Conservation (phyloP, 2,888 invertebrate genomes). For the Eilema caniola region DNA sequence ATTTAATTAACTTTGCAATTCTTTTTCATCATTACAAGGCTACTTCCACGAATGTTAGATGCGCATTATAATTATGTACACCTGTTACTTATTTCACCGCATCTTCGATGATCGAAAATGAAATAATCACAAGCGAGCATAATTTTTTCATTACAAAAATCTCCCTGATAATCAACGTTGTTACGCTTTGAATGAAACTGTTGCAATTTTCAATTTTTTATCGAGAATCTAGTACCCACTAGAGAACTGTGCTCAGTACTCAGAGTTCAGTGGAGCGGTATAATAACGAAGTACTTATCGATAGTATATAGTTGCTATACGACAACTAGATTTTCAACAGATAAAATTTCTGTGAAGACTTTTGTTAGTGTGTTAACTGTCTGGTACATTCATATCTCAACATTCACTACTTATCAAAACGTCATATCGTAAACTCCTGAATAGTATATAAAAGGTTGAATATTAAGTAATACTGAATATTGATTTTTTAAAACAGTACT, state of each 20-base stretch:
- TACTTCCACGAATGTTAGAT: not conserved
- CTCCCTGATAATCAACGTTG: conserved; percentile 53
- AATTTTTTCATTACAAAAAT: conserved; percentile 52
- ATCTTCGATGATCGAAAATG: not conserved
- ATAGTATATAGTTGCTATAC: conserved; percentile 44
- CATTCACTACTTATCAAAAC: not conserved
- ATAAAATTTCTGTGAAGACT: conserved; percentile 37
- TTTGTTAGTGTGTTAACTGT: conserved; percentile 25
- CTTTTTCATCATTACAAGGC: too few species aligned
- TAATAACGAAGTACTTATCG: conserved; percentile 57
- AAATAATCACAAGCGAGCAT: not conserved
- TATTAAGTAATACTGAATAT: too few species aligned
- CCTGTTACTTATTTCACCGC: not conserved
- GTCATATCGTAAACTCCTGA: not conserved
- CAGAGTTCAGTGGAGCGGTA: conserved; percentile 56
- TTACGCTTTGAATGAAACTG: conserved; percentile 56
- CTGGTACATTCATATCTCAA: conserved; percentile 5
- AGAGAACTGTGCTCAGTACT: conserved; percentile 52
- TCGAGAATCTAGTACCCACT: conserved; percentile 54
- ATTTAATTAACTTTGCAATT: too few species aligned
- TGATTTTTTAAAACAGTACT: not conserved
- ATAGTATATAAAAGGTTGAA: too few species aligned
- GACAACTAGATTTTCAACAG: conserved; percentile 37
- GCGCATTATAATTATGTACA: not conserved
- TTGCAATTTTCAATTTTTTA: conserved; percentile 53